Base-by-base conservation (phyloP, 2,888 invertebrate genomes). In the Metellina segmentata region DNA sequence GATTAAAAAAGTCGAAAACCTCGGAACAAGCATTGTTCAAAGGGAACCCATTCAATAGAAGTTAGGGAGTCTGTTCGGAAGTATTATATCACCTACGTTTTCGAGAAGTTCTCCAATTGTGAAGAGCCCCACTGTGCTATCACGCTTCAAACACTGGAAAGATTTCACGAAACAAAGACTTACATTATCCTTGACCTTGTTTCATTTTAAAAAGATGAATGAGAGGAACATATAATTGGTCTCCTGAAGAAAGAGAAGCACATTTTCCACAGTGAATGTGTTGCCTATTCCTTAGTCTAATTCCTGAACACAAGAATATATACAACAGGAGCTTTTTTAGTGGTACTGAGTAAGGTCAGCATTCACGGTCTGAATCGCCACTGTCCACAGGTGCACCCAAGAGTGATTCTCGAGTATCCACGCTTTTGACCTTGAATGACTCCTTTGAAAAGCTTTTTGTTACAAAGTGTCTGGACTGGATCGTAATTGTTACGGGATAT, bases 361-460 rank as follows among this genome's bases (percentile, higher is more conserved):
- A 61, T 86, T 86, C 86, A 91, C 90, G 90, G 90, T 91, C 90
- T 91, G 61, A 16, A 91, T 86, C 48, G 52, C 81, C 75, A 70
- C 34, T 91, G 90, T 91, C 86, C 86, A 91, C 79, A 72, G 52
- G 34, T 34, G 34, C 34, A 61, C 71, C 70, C 70, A 34, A 19
- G 61, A 61, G 34, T 34, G 52, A 83, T 34, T 13, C 9, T 20
- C 9, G 7, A 48, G 82, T 20, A 74, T 19, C 16, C 34, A 19
- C 74, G 52, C 70, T 86, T 49, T 70, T 82, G 85, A 81, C 86
- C 86, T 78, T 91, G 34, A 81, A 70, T 71, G 70, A 51, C 20
- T 86, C 69, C 71, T 89, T 89, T 83, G 48, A 49, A 71, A 85
- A 19, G 7, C 48, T 85, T 48, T 19, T 48, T 19, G 34, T 20